Conservation (phyloP, 2,888 invertebrate genomes). For the Beris chalybata region DNA sequence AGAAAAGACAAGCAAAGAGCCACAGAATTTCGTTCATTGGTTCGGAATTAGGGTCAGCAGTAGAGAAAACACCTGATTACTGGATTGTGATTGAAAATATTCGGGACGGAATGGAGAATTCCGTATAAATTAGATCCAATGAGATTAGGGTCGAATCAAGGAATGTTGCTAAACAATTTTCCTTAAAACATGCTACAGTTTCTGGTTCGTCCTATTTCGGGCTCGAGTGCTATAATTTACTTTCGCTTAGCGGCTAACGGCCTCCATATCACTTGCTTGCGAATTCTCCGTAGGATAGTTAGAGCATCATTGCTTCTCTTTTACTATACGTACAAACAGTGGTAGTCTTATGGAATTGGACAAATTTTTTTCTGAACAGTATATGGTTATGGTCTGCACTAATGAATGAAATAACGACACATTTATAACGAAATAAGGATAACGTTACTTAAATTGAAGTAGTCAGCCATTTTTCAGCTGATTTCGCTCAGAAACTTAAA, state of each 20-base stretch:
- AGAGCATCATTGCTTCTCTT: too few relatives aligned
- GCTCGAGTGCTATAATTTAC: constrained; percentile 15
- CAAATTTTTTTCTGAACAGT: too few relatives aligned
- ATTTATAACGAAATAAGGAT: too few relatives aligned
- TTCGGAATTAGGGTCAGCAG: constrained; percentile 19
- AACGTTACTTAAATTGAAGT: too few relatives aligned
- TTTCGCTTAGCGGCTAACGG: not conserved
- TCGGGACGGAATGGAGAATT: constrained; percentile 10
- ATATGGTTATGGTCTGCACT: too few relatives aligned
- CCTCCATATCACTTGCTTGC: too few relatives aligned
- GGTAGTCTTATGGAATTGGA: too few relatives aligned
- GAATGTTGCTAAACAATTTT: not conserved
- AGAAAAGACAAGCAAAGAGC: not conserved
- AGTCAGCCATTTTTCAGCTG: too few relatives aligned
- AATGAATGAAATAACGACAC: too few relatives aligned
- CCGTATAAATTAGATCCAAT: constrained; percentile 7
- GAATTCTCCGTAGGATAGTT: too few relatives aligned
- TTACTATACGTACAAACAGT: too few relatives aligned
- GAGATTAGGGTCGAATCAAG: constrained; percentile 6
- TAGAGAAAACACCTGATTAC: constrained; percentile 26
- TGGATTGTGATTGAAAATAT: constrained; percentile 25
- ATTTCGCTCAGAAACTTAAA: too few relatives aligned
- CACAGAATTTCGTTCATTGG: constrained; percentile 11
- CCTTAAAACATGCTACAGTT: not conserved
- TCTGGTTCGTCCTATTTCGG: not conserved